phyloP scores from a whole-genome alignment of 2,888 invertebrate species.

The Brassicogethes aeneus region DNA sequence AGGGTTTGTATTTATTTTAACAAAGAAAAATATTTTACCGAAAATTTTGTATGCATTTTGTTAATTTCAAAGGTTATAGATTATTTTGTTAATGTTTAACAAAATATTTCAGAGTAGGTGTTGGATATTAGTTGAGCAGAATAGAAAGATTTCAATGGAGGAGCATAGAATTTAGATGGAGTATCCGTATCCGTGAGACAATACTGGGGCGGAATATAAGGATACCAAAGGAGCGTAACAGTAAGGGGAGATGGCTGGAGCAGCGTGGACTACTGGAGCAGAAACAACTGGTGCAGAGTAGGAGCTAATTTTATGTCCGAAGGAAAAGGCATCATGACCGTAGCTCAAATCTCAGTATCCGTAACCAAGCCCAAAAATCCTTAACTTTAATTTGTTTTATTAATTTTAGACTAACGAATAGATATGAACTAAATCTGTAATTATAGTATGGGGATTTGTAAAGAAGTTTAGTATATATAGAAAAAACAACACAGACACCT shows the following conservation, averaged over 20 bases:
- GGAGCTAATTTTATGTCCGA: background rate
- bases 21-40: too few relatives aligned
- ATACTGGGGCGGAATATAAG: constrained; percentile 4
- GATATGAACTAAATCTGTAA: constrained; percentile 18
- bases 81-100: too few relatives aligned
- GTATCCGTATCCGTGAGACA: too few relatives aligned
- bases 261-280: constrained; percentile 7
- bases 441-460: too few relatives aligned
- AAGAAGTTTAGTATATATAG: too few relatives aligned
- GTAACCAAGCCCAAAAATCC: constrained; percentile 22
- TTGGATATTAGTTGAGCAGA: constrained; percentile 5
- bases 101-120: too few relatives aligned
- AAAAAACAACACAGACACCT: too few relatives aligned
- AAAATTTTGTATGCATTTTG: too few relatives aligned
- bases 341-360: constrained; percentile 6
- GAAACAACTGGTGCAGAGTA: constrained; percentile 6
- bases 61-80: too few relatives aligned
- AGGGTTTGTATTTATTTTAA: too few relatives aligned
- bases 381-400: constrained; percentile 23
- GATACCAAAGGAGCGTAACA: constrained; percentile 16
- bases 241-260: constrained; percentile 2
- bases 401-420: constrained; percentile 16
- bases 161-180: constrained; percentile 6
- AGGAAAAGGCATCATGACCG: background rate
- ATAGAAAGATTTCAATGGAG: constrained; percentile 2